Evolutionary conservation across 1,140 invertebrate genomes (phyloP).

Genomic region (Calephelis virginiensis): DNA sequence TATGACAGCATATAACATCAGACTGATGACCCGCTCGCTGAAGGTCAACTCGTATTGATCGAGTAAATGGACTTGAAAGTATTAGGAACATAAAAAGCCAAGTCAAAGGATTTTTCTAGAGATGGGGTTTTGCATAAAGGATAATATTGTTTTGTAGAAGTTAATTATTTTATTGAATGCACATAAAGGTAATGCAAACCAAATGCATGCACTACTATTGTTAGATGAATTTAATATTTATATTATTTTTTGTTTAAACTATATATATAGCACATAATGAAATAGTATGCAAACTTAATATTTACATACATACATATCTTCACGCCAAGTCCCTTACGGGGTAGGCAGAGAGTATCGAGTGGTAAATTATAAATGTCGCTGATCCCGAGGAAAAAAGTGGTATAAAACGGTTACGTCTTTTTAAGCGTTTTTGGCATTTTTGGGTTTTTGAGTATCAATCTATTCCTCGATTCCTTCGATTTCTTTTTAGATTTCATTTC

Average conservation of each 20-base stretch:
- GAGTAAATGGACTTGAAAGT: slow-evolving; percentile 38
- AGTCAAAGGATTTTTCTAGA: slow-evolving; percentile 2
- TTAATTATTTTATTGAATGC: background rate
- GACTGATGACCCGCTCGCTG: slow-evolving; percentile 44
- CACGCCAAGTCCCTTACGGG: no score
- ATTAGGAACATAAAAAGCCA: background rate
- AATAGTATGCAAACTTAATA: no score
- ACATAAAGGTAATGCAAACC: background rate
- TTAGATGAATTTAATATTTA: background rate
- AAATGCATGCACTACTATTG: background rate
- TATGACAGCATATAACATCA: slow-evolving; percentile 78
- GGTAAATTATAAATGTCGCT: no score
- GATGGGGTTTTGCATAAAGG: background rate
- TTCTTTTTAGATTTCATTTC: no score
- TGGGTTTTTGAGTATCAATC: no score
- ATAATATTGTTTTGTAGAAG: background rate
- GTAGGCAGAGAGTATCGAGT: no score
- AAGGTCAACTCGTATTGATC: slow-evolving; percentile 63
- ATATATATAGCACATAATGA: background rate
- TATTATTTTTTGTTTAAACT: background rate
- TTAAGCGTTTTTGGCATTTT: no score
- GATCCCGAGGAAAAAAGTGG: no score
- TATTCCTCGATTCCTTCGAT: no score
- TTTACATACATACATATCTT: no score
- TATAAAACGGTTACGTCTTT: no score